Percentiles rank a stretch among this genome's conserved stretches.
phyloP scores from a whole-genome alignment of 2,797 vertebrate genomes.

The Heliangelus exortis region DNA sequence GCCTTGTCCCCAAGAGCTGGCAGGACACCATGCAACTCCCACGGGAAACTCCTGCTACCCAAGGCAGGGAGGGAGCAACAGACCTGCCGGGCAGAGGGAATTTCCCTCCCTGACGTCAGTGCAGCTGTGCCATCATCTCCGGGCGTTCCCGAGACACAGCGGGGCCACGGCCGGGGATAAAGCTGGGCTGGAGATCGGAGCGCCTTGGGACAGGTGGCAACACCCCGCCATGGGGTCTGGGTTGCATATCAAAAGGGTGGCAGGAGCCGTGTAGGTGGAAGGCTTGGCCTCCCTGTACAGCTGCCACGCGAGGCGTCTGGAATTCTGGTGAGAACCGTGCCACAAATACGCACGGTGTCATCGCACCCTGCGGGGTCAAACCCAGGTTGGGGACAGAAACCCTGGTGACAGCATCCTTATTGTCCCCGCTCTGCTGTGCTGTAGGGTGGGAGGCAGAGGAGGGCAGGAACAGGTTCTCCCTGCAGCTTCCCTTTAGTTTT shows the following conservation, averaged over 20 bases:
- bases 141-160: not conserved
- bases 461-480: not conserved
- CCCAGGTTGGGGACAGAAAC: not conserved
- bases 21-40: not conserved
- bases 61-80: rapidly evolving
- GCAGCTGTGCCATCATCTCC: not conserved
- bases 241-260: slow-evolving; percentile 47
- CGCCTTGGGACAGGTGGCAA: slow-evolving; percentile 6
- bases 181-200: not conserved
- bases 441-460: not conserved
- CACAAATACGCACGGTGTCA: not conserved
- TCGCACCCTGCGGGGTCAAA: not conserved
- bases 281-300: slow-evolving; percentile 24
- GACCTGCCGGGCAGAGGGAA: not conserved
- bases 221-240: not conserved
- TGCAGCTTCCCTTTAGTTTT: not conserved
- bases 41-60: not conserved
- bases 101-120: slow-evolving; percentile 25
- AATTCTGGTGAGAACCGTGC: slow-evolving; percentile 24
- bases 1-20: not conserved
- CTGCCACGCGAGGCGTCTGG: slow-evolving; percentile 47
- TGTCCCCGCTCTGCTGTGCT: not conserved
- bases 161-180: slow-evolving; percentile 15
- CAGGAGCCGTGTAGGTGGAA: slow-evolving; percentile 67
- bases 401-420: not conserved